These are phyloP conservation scores for Pipistrellus kuhlii DNA, from an alignment of 2,797 vertebrate species.

Conservation along the genomic window DNA sequence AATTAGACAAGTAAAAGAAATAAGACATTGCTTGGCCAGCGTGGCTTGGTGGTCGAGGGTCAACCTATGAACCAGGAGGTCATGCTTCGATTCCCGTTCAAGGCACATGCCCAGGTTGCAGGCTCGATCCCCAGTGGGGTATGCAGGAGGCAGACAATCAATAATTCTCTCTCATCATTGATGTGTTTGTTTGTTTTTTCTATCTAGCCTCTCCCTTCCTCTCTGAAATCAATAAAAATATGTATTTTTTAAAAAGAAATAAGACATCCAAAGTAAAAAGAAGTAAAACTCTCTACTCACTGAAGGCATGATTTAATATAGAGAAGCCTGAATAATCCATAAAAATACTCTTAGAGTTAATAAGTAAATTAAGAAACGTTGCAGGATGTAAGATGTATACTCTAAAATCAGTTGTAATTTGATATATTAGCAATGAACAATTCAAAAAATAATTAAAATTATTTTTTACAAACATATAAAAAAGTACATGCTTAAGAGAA, in stretches of 20 bases:
- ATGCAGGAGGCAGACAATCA: too few species aligned
- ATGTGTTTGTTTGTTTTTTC: too few species aligned
- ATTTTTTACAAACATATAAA: background rate
- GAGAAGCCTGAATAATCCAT: background rate
- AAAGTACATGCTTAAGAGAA: background rate
- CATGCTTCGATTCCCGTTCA: too few species aligned
- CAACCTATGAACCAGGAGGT: too few species aligned
- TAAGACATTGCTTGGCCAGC: too few species aligned
- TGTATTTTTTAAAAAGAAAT: background rate
- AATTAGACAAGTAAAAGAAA: background rate
- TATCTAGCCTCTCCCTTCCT: too few species aligned
- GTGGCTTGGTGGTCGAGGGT: too few species aligned
- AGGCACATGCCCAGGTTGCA: too few species aligned
- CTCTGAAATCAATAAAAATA: too few species aligned
- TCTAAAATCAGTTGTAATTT: background rate
- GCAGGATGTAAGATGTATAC: background rate
- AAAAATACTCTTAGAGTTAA: background rate
- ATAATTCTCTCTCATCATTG: too few species aligned
- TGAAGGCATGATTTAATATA: background rate
- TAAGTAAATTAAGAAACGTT: background rate
- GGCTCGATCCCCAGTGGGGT: too few species aligned
- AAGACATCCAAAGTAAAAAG: background rate
- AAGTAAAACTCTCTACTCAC: background rate
- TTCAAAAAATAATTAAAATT: background rate
- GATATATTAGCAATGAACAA: background rate